phyloP scores from a whole-genome alignment of 2,797 vertebrate genomes.

The Poecilia gillii region DNA sequence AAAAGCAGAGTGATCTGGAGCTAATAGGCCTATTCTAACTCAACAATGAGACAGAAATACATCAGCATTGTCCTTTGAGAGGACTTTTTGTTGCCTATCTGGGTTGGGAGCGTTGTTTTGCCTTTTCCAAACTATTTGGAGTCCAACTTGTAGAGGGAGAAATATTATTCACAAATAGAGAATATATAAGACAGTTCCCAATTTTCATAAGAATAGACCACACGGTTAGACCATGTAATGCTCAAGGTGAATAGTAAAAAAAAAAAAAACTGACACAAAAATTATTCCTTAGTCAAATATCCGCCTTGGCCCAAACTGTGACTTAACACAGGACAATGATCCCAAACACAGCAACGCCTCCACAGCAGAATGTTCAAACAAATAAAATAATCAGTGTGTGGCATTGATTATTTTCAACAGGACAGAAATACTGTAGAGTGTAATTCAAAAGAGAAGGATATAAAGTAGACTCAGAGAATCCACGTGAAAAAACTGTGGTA shows the following conservation, averaged over 20 bases:
- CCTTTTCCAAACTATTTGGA: background rate
- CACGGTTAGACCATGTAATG: background rate
- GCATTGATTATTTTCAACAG: background rate
- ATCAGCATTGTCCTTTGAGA: background rate
- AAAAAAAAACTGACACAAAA: background rate
- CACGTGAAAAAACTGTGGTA: background rate
- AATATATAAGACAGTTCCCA: background rate
- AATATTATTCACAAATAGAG: background rate
- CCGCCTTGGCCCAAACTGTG: background rate
- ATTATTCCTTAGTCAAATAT: background rate
- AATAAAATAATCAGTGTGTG: background rate
- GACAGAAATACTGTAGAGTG: background rate
- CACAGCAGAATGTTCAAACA: background rate
- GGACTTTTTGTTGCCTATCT: background rate
- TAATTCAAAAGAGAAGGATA: background rate
- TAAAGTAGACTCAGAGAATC: background rate
- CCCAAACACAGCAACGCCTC: background rate
- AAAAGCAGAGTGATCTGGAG: background rate
- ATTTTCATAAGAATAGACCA: background rate
- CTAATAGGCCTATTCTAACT: background rate
- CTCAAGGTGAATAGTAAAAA: background rate
- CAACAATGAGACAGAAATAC: background rate
- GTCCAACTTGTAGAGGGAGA: background rate
- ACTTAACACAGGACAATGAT: background rate
- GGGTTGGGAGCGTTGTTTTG: background rate